phyloP scores from a whole-genome alignment of 1,140 invertebrate species.

The Drosophila quadrilineata region DNA sequence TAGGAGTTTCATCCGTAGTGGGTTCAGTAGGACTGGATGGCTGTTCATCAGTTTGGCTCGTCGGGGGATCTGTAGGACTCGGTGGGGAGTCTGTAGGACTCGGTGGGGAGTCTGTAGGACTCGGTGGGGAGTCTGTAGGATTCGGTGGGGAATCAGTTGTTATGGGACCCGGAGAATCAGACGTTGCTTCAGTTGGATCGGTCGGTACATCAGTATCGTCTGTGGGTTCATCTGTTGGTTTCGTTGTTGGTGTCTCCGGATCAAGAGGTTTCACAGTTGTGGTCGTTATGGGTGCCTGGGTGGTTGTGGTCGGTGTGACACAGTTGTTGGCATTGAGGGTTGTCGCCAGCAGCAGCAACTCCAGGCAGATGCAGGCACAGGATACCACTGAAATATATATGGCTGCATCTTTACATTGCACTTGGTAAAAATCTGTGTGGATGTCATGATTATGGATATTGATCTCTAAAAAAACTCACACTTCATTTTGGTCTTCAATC shows the following conservation, averaged over 20 bases:
- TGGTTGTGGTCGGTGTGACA: conserved; percentile 7
- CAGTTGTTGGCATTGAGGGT: conserved; percentile 41
- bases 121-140: conserved; percentile 13
- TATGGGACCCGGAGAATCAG: conserved; percentile 7
- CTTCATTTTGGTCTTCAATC: conserved; percentile 39
- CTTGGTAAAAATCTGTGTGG: too few species aligned
- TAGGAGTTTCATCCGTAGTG: not conserved
- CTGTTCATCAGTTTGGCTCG: not conserved
- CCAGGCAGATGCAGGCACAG: conserved; percentile 45
- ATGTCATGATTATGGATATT: too few species aligned
- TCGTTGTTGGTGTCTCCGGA: not conserved
- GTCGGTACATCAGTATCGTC: not conserved
- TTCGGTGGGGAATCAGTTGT: conserved; percentile 10
- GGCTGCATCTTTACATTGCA: conserved; percentile 12
- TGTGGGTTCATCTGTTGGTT: not conserved
- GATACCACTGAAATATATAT: conserved; percentile 31
- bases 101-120: not conserved
- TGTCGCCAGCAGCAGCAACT: conserved; percentile 47
- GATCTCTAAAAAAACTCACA: conserved; percentile 32
- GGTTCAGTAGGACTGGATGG: not conserved
- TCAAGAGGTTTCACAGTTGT: not conserved
- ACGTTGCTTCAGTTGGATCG: conserved; percentile 16
- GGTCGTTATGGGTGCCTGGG: not conserved
- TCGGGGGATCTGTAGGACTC: not conserved
- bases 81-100: not conserved